A percentile compares a stretch with the other conserved stretches of the same genome.
phyloP scores from a whole-genome alignment of 2,113 vertebrate genomes.

The Caranx melampygus region DNA sequence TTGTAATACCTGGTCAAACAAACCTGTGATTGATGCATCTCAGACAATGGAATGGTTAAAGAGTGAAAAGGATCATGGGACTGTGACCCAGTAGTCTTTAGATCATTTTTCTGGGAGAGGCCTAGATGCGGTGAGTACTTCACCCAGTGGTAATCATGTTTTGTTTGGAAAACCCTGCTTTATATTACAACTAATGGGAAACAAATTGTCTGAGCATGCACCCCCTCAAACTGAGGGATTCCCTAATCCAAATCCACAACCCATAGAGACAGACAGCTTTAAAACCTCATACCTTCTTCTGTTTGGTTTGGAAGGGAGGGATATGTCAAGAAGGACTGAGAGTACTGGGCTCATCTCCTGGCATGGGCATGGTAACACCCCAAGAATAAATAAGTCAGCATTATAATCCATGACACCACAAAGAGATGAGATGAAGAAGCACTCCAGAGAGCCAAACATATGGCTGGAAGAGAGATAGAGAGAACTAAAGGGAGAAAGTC shows the following conservation, averaged over 20 bases:
- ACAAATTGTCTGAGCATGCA: constrained; percentile 77
- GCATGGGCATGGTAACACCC: constrained; percentile 54
- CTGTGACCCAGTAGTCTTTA: constrained; percentile 58
- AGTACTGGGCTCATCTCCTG: constrained; percentile 55
- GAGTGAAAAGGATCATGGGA: constrained; percentile 53
- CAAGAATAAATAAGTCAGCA: constrained; percentile 70
- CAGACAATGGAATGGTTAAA: constrained; percentile 66
- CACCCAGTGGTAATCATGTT: constrained; percentile 63
- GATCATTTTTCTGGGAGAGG: constrained; percentile 61
- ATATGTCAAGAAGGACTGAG: constrained; percentile 44
- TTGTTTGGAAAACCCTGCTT: constrained; percentile 72
- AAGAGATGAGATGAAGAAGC: constrained; percentile 61
- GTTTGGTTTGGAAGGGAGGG: constrained; percentile 51
- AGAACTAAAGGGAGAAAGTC: constrained; percentile 23
- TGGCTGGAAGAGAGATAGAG: constrained; percentile 42
- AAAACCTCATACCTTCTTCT: constrained; percentile 50
- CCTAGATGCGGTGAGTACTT: constrained; percentile 37
- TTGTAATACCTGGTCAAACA: constrained; percentile 78
- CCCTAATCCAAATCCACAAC: constrained; percentile 60
- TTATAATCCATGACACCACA: constrained; percentile 75
- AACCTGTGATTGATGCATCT: constrained; percentile 69
- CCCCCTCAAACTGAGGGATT: constrained; percentile 61
- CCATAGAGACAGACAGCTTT: constrained; percentile 33
- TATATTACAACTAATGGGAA: constrained; percentile 76
- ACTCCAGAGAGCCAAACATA: constrained; percentile 43